Percentiles rank a stretch among this genome's conserved stretches.
Conservation (phyloP, 2,113 vertebrate genomes). For the Poeciliopsis retropinna region DNA sequence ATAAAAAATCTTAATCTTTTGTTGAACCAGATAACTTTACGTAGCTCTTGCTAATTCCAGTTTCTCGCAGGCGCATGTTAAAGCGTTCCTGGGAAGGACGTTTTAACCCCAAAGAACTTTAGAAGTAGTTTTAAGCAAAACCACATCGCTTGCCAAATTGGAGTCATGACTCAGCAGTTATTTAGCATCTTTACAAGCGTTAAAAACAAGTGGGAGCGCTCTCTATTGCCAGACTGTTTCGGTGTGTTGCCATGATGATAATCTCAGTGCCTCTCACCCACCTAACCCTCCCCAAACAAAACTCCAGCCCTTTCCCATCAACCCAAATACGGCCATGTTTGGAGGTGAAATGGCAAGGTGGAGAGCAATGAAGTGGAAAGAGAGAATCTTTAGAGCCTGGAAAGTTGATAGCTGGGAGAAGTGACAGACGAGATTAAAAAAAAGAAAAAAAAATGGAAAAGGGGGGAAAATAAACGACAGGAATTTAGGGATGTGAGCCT, state of each 20-base stretch:
- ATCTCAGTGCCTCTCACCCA: conserved; percentile 36
- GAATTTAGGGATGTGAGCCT: not conserved
- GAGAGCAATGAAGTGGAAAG: conserved; percentile 30
- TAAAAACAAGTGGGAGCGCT: conserved; percentile 38
- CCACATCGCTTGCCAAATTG: conserved; percentile 19
- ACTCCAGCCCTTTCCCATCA: conserved; percentile 45
- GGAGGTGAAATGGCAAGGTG: conserved; percentile 49
- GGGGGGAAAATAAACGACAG: conserved; percentile 5
- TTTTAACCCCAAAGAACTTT: not conserved
- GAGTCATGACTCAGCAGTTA: conserved; percentile 46
- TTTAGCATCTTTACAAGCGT: conserved; percentile 4
- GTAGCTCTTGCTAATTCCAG: not conserved
- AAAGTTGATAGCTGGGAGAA: not conserved
- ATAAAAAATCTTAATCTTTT: too few relatives aligned
- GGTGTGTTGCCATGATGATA: conserved; percentile 67
- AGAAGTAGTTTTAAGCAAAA: not conserved
- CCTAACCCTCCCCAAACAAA: not conserved
- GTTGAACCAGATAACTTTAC: too few relatives aligned
- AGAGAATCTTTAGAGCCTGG: conserved; percentile 9
- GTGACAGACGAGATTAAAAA: not conserved
- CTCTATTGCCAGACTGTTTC: conserved; percentile 53
- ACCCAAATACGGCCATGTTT: conserved; percentile 73
- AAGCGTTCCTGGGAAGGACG: not conserved
- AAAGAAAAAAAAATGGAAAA: not conserved
- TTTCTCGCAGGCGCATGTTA: not conserved